phyloP scores from a whole-genome alignment of 1,140 invertebrate species.

The Pararge aegeria region DNA sequence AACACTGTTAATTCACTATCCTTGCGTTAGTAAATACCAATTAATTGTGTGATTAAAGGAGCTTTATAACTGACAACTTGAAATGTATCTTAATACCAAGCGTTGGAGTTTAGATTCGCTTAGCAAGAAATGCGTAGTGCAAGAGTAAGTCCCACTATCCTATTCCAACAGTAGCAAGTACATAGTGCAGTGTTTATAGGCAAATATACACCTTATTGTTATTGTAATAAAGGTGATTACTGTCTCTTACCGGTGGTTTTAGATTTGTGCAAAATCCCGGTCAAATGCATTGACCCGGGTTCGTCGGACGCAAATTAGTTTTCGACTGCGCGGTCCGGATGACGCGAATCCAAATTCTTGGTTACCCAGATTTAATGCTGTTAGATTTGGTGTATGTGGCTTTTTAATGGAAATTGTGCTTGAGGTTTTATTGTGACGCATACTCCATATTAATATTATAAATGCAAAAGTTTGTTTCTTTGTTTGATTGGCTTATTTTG shows the following conservation, averaged over 20 bases:
- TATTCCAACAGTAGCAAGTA: conserved; percentile 10
- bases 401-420: not conserved
- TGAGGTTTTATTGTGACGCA: not conserved
- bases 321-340: conserved; percentile 18
- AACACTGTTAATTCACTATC: conserved; percentile 17
- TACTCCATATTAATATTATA: not conserved
- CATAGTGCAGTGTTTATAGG: not conserved
- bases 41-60: conserved; percentile 22
- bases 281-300: conserved; percentile 28
- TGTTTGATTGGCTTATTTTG: too few species aligned
- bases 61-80: not conserved
- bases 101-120: not conserved
- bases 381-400: not conserved
- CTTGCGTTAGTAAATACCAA: conserved; percentile 23
- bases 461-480: too few species aligned
- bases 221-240: conserved; percentile 9
- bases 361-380: conserved; percentile 5
- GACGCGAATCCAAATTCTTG: conserved; percentile 15
- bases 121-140: not conserved
- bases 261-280: conserved; percentile 12
- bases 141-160: conserved; percentile 6
- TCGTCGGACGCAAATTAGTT: conserved; percentile 27
- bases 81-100: not conserved
- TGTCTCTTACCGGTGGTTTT: not conserved
- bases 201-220: conserved; percentile 4